These are phyloP conservation scores for Cherax destructor DNA, from an alignment of 1,140 invertebrate species.

Conservation along the genomic window DNA sequence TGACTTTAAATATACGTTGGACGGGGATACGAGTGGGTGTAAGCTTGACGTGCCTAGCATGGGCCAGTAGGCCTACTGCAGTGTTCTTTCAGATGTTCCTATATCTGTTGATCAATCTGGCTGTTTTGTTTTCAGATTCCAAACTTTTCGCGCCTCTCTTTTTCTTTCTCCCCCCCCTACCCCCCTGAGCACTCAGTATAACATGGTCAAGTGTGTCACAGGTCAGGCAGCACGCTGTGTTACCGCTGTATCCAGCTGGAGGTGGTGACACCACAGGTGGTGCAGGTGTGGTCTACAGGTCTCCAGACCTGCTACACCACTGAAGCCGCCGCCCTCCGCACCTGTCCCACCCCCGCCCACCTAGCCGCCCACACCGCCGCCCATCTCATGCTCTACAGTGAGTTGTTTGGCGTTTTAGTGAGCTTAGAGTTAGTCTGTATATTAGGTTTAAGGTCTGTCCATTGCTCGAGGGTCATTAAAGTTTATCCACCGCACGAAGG, in stretches of 20 bases:
- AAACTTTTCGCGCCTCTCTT: neutral
- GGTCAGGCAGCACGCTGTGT: constrained; percentile 24
- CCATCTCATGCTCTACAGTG: constrained; percentile 68
- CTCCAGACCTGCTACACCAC: constrained; percentile 65
- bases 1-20: no score
- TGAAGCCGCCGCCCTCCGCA: constrained; percentile 53
- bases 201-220: neutral
- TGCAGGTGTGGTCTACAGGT: constrained; percentile 59
- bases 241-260: constrained; percentile 25
- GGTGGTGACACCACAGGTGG: constrained; percentile 24
- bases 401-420: neutral
- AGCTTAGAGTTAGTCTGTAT: no score
- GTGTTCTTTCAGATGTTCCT: no score
- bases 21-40: no score
- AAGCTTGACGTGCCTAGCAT: no score
- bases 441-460: no score
- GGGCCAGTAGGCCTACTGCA: no score
- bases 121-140: no score
- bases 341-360: constrained; percentile 53
- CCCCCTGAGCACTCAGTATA: neutral
- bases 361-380: constrained; percentile 24
- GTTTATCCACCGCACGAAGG: no score
- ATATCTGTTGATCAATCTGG: no score
- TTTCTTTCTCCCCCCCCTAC: neutral
- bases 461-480: no score